Evolutionary conservation across 1,140 invertebrate genomes (phyloP).

Genomic region (Carposina sasakii): DNA sequence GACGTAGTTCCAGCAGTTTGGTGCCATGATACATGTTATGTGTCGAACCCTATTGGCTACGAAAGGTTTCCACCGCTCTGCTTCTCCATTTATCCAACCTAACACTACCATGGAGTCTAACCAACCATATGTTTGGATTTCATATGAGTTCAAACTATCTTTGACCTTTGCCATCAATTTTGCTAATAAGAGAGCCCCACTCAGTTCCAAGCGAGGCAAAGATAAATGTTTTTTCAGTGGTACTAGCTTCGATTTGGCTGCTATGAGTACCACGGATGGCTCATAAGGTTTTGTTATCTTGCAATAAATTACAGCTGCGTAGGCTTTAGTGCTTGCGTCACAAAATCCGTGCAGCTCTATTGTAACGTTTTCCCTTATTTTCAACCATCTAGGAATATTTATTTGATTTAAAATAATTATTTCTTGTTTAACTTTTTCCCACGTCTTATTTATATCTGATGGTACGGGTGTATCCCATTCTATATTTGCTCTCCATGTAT

Average conservation of each 20-base stretch:
- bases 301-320: conserved; percentile 25
- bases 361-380: background rate
- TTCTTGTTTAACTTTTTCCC: conserved; percentile 12
- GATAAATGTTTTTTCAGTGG: conserved; percentile 42
- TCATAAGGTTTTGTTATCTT: conserved; percentile 16
- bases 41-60: conserved; percentile 40
- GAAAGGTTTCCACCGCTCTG: conserved; percentile 31
- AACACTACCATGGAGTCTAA: conserved; percentile 24
- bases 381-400: conserved; percentile 2
- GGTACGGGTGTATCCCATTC: conserved; percentile 43
- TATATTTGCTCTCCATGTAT: background rate
- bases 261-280: conserved; percentile 12
- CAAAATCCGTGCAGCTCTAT: conserved; percentile 15
- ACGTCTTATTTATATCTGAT: conserved; percentile 20
- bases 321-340: conserved; percentile 20
- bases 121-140: conserved; percentile 17
- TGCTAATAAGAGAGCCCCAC: conserved; percentile 43
- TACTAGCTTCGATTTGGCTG: conserved; percentile 46
- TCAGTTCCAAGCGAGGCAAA: conserved; percentile 63
- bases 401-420: conserved; percentile 3
- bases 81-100: conserved; percentile 22
- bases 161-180: conserved; percentile 24
- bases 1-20: conserved; percentile 27
- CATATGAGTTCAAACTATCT: conserved; percentile 5
- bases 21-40: conserved; percentile 26